Percentiles rank a stretch among this genome's conserved stretches.
Evolutionary conservation across 2,797 vertebrate species (phyloP).

Genomic region (Meriones psammophilus): DNA sequence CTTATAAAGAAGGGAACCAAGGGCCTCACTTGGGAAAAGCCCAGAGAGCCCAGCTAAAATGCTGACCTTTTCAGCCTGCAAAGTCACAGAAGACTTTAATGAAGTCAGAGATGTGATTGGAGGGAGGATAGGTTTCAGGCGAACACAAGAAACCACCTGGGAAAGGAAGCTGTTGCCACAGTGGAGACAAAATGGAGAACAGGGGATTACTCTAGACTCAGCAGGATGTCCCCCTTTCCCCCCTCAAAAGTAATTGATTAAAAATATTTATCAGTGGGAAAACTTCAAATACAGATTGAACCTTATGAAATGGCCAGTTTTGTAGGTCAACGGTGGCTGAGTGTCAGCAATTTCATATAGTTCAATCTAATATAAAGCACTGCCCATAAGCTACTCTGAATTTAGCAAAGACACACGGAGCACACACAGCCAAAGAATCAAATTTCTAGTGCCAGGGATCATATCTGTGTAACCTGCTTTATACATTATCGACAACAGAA

Average conservation of each 20-base stretch:
- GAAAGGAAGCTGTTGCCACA: not conserved
- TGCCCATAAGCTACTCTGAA: conserved; percentile 52
- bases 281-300: conserved; percentile 39
- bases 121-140: not conserved
- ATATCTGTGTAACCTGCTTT: conserved; percentile 66
- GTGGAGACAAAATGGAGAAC: not conserved
- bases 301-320: conserved; percentile 42
- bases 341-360: conserved; percentile 30
- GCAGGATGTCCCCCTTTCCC: not conserved
- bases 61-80: not conserved
- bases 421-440: conserved; percentile 57
- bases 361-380: conserved; percentile 58
- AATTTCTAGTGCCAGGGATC: conserved; percentile 62
- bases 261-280: conserved; percentile 55
- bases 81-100: not conserved
- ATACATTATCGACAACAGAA: conserved; percentile 60
- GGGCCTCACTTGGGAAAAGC: not conserved
- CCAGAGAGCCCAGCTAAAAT: not conserved
- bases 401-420: conserved; percentile 35
- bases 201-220: not conserved
- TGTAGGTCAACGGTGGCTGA: conserved; percentile 19
- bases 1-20: rapidly evolving
- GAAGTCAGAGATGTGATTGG: not conserved
- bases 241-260: conserved; percentile 6
- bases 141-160: not conserved